A percentile compares a stretch with the other conserved stretches of the same genome.
Evolutionary conservation across 1,140 invertebrate genomes (phyloP).

Genomic region (Teleopsis dalmanni): DNA sequence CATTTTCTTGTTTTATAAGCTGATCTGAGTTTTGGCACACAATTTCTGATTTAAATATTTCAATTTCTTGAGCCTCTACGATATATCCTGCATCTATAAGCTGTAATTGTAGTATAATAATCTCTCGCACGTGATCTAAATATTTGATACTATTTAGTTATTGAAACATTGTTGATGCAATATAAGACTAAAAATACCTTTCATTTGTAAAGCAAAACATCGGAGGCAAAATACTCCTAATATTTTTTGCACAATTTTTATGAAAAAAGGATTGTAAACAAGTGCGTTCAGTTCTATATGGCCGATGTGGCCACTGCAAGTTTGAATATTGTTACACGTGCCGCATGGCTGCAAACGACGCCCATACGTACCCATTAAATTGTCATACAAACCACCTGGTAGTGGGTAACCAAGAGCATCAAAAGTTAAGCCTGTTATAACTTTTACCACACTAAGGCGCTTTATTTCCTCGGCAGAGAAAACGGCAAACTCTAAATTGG

Average conservation of each 20-base stretch:
- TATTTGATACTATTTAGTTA: background rate
- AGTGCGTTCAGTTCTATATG: slow-evolving; percentile 88
- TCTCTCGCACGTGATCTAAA: slow-evolving; percentile 53
- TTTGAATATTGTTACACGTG: slow-evolving; percentile 66
- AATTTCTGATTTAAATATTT: slow-evolving; percentile 48
- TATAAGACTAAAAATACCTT: slow-evolving; percentile 45
- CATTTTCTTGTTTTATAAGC: slow-evolving; percentile 25
- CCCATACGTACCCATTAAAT: slow-evolving; percentile 57
- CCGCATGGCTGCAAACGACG: slow-evolving; percentile 63
- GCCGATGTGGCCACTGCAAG: slow-evolving; percentile 91
- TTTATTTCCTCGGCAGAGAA: slow-evolving; percentile 78
- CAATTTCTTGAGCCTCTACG: slow-evolving; percentile 60
- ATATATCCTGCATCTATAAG: slow-evolving; percentile 69
- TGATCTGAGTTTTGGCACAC: slow-evolving; percentile 31
- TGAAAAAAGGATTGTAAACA: slow-evolving; percentile 87
- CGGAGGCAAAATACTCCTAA: slow-evolving; percentile 62
- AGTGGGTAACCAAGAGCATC: slow-evolving; percentile 77
- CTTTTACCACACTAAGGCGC: slow-evolving; percentile 77
- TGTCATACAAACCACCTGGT: slow-evolving; percentile 80
- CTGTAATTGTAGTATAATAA: slow-evolving; percentile 66
- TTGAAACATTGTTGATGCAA: background rate
- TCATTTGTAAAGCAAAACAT: slow-evolving; percentile 64
- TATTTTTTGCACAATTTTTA: slow-evolving; percentile 61
- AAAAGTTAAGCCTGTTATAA: slow-evolving; percentile 75
- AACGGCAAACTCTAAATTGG: slow-evolving; percentile 56